Percentiles rank a stretch among this genome's conserved stretches.
These are phyloP conservation scores for Empis livida DNA, from an alignment of 2,888 invertebrate species.

Conservation along the genomic window DNA sequence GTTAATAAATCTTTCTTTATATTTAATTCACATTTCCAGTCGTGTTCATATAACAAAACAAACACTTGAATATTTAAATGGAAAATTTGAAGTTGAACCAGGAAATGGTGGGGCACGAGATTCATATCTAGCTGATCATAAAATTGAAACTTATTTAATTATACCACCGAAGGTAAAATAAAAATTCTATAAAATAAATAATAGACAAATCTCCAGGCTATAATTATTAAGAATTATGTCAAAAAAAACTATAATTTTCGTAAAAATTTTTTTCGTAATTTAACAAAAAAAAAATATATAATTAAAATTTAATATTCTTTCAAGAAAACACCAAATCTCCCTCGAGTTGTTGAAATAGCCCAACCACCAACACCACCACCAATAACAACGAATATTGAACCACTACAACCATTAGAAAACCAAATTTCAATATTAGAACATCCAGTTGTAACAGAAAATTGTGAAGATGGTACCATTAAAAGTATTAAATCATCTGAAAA, in stretches of 20 bases:
- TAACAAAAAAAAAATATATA: background rate
- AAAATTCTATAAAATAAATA: background rate
- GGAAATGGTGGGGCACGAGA: conserved; percentile 73
- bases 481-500: background rate
- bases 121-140: conserved; percentile 74
- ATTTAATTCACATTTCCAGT: conserved; percentile 39
- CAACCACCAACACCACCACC: conserved; percentile 7
- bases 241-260: background rate
- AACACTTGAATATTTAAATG: conserved; percentile 66
- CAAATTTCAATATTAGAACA: conserved; percentile 8
- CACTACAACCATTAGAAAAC: conserved; percentile 2
- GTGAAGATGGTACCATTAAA: background rate
- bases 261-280: too few species aligned
- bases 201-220: background rate
- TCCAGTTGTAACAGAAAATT: background rate
- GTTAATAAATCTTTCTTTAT: background rate
- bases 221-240: background rate
- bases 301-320: background rate
- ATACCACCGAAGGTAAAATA: conserved; percentile 64
- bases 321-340: conserved; percentile 11
- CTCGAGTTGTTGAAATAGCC: conserved; percentile 13
- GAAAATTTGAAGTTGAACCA: conserved; percentile 72
- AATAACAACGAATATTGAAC: background rate
- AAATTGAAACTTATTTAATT: conserved; percentile 78
- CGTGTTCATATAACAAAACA: conserved; percentile 80